A percentile compares a stretch with the other conserved stretches of the same genome.
These are phyloP conservation scores for Synanthedon tipuliformis DNA, from an alignment of 2,888 invertebrate species.

Conservation along the genomic window DNA sequence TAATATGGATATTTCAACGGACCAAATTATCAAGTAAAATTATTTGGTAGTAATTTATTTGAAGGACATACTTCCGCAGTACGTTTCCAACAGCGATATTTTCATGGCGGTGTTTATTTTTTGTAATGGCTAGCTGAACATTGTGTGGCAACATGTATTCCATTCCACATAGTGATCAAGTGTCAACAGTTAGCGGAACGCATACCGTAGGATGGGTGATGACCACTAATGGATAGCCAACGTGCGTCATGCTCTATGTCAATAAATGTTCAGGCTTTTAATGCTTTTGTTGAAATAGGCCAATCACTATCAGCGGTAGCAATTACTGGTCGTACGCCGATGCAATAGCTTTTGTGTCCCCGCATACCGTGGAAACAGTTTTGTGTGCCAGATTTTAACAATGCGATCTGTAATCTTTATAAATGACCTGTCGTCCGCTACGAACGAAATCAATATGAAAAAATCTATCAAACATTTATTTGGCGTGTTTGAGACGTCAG, in stretches of 20 bases:
- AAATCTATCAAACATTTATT: neutral
- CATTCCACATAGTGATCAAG: neutral
- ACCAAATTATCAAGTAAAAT: too few species aligned
- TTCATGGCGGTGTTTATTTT: too few species aligned
- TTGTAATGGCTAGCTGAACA: neutral
- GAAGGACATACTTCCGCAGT: too few species aligned
- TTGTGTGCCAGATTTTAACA: constrained; percentile 12
- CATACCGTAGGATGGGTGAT: constrained; percentile 15
- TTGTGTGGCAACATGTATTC: neutral
- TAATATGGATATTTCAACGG: too few species aligned
- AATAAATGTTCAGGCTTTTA: constrained; percentile 47
- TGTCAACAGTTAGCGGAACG: neutral
- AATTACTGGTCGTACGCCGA: constrained; percentile 26
- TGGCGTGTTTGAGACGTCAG: neutral
- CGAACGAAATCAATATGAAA: neutral
- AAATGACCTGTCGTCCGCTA: neutral
- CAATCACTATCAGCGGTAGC: constrained; percentile 41
- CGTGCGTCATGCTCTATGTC: constrained; percentile 44
- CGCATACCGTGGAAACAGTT: constrained; percentile 4
- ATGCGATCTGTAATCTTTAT: constrained; percentile 9
- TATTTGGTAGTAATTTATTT: too few species aligned
- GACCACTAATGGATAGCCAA: constrained; percentile 44
- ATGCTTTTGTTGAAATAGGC: constrained; percentile 48
- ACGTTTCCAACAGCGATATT: too few species aligned
- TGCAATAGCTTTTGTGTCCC: constrained; percentile 16